Conservation (phyloP, 2,888 invertebrate species). For the Tetheella fluctuosa region DNA sequence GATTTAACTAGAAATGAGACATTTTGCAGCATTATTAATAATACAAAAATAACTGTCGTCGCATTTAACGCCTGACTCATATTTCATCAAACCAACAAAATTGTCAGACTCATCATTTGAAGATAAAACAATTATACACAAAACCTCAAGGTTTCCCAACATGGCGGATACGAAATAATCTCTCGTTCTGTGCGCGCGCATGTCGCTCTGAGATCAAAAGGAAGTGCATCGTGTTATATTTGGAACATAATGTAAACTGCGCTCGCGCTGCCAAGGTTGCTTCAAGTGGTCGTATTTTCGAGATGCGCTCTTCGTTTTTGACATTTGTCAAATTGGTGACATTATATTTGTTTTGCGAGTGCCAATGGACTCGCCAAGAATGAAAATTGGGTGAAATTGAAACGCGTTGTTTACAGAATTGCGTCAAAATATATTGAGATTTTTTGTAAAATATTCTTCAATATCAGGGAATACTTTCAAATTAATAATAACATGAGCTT, state of each 20-base stretch:
- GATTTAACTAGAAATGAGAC: neutral
- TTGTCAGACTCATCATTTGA: neutral
- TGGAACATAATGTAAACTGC: constrained; percentile 49
- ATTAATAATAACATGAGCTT: neutral
- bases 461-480: no score
- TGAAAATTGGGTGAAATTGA: constrained; percentile 1
- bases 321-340: constrained; percentile 53
- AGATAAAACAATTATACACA: constrained; percentile 10
- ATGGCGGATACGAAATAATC: constrained; percentile 17
- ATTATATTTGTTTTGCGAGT: constrained; percentile 24
- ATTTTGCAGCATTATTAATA: neutral
- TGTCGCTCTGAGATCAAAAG: constrained; percentile 49
- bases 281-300: constrained; percentile 39
- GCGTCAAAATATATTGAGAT: neutral
- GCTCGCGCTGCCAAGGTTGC: constrained; percentile 56
- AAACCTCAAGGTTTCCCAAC: constrained; percentile 10
- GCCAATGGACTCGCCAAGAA: constrained; percentile 11
- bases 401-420: neutral
- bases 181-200: constrained; percentile 29
- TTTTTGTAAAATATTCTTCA: no score
- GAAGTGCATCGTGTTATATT: constrained; percentile 49
- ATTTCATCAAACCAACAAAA: constrained; percentile 6
- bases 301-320: constrained; percentile 45
- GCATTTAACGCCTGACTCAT: constrained; percentile 1
- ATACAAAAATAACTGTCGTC: neutral